Percentiles rank a stretch among this genome's conserved stretches.
These are phyloP conservation scores for Agrochola lota DNA, from an alignment of 2,888 invertebrate species.

Conservation along the genomic window DNA sequence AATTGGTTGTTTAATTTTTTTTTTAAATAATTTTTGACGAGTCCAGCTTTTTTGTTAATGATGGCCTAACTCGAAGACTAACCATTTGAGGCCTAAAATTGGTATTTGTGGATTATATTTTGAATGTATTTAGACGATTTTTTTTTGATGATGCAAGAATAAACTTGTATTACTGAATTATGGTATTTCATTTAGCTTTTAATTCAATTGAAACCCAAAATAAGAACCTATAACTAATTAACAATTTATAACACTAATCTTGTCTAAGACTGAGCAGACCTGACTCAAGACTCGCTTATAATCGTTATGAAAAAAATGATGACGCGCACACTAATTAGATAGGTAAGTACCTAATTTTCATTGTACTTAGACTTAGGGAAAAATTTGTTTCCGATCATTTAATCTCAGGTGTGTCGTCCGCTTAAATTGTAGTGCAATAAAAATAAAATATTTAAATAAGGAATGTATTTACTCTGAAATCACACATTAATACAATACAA, in stretches of 20 bases:
- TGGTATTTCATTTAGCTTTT: slow-evolving; percentile 29
- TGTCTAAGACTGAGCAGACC: not conserved
- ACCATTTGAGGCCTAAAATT: slow-evolving; percentile 74
- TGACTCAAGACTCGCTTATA: not conserved
- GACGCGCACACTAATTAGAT: too few relatives aligned
- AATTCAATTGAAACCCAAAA: not conserved
- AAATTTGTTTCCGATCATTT: not conserved
- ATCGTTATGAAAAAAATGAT: not conserved
- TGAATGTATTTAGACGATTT: slow-evolving; percentile 68
- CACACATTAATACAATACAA: too few relatives aligned
- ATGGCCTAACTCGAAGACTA: slow-evolving; percentile 71
- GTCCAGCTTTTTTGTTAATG: slow-evolving; percentile 60
- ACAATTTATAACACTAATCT: not conserved
- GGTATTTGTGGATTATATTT: slow-evolving; percentile 62
- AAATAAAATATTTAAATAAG: too few relatives aligned
- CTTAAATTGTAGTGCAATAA: too few relatives aligned
- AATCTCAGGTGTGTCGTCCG: not conserved
- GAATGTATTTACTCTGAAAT: too few relatives aligned
- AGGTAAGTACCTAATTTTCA: not conserved
- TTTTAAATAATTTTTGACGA: slow-evolving; percentile 61
- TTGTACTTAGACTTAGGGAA: not conserved
- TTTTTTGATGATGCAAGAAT: slow-evolving; percentile 86
- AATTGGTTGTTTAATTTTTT: slow-evolving; percentile 72
- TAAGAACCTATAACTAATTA: not conserved
- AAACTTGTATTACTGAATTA: slow-evolving; percentile 84